Conservation (phyloP, 1,140 invertebrate genomes). For the Drusus annulatus region DNA sequence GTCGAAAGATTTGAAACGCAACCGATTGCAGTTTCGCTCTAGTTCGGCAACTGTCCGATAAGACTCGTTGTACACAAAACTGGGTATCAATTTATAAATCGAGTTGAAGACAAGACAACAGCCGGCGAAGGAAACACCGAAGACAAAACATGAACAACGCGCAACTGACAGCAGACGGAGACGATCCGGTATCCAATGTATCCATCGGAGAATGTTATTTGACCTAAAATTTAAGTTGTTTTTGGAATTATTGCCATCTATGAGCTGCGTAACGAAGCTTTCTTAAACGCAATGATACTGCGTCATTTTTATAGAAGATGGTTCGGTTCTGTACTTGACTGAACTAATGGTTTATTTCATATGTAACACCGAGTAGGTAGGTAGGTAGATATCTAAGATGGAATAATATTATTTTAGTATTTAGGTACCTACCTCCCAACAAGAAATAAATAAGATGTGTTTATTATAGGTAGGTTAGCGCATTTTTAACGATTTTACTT, state of each 20-base stretch:
- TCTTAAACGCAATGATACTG: background rate
- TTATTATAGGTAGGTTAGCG: too few species aligned
- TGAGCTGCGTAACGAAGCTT: background rate
- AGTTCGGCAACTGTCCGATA: background rate
- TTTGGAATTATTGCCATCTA: conserved; percentile 6
- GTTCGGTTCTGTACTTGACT: too few species aligned
- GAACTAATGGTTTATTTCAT: too few species aligned
- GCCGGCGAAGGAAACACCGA: conserved; percentile 9
- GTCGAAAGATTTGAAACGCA: background rate
- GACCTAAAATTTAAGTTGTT: conserved; percentile 20
- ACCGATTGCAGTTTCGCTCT: background rate
- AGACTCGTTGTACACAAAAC: conserved; percentile 15
- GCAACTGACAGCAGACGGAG: conserved; percentile 30
- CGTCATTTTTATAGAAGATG: too few species aligned
- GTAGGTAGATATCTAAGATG: too few species aligned
- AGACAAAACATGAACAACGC: conserved; percentile 23
- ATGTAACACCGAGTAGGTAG: too few species aligned
- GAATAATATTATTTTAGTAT: too few species aligned
- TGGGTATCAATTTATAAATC: background rate
- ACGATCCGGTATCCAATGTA: conserved; percentile 1
- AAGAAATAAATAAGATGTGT: too few species aligned
- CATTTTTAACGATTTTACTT: too few species aligned
- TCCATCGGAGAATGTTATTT: conserved; percentile 32
- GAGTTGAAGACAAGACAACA: background rate
- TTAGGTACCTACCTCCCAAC: too few species aligned